phyloP scores from a whole-genome alignment of 2,888 invertebrate genomes.

The Acutogordius australiensis region DNA sequence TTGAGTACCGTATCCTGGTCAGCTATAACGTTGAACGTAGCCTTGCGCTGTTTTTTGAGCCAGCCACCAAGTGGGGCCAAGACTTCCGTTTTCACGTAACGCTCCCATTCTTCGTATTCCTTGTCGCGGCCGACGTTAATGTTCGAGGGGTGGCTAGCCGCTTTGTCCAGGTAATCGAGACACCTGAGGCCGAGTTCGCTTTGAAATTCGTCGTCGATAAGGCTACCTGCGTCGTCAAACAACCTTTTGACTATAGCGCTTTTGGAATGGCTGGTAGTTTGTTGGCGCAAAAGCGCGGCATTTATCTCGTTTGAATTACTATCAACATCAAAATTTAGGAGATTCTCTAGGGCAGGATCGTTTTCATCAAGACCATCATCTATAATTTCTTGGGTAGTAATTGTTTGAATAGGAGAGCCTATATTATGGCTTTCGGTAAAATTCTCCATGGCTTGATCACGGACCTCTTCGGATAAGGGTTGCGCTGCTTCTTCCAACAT shows the following conservation, averaged over 20 bases:
- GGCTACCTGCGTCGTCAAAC: constrained; percentile 23
- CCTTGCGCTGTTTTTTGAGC: neutral
- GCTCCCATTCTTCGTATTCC: neutral
- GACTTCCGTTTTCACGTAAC: neutral
- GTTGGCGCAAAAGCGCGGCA: too few species aligned
- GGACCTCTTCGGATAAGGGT: too few species aligned
- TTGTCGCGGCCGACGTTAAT: neutral
- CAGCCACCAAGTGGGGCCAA: neutral
- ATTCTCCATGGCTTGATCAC: too few species aligned
- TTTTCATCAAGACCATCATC: too few species aligned
- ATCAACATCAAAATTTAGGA: too few species aligned
- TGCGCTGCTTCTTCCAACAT: neutral
- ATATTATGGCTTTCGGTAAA: too few species aligned
- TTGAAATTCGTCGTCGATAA: constrained; percentile 16
- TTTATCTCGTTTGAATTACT: too few species aligned
- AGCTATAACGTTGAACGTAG: neutral
- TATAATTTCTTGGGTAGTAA: too few species aligned
- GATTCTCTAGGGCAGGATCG: too few species aligned
- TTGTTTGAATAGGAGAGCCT: too few species aligned
- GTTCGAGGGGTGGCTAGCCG: neutral
- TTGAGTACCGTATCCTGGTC: neutral
- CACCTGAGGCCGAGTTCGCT: neutral
- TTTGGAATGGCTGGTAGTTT: too few species aligned
- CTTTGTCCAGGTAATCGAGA: neutral
- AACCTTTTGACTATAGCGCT: too few species aligned